Percentiles rank a stretch among this genome's conserved stretches.
Conservation (phyloP, 1,140 invertebrate genomes). For the Atopsyche davidsoni region DNA sequence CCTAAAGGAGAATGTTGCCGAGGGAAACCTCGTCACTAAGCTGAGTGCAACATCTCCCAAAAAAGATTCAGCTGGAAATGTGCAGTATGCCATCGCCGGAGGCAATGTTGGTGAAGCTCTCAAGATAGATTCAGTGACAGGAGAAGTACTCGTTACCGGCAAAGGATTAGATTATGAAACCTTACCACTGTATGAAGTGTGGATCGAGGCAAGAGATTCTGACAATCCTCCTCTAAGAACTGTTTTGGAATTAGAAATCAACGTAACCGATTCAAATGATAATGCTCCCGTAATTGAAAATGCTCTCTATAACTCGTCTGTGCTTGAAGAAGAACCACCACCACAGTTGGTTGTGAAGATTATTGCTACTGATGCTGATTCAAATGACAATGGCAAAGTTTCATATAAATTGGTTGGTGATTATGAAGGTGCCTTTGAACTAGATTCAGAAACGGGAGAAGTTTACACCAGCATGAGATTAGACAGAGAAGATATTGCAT, state of each 20-base stretch:
- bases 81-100: constrained; percentile 81
- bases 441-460: constrained; percentile 74
- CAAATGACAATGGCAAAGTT: constrained; percentile 78
- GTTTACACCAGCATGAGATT: constrained; percentile 79
- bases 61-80: constrained; percentile 56
- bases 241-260: constrained; percentile 70
- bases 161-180: constrained; percentile 85
- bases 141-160: constrained; percentile 70
- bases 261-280: constrained; percentile 88
- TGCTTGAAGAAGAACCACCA: constrained; percentile 80
- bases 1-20: constrained; percentile 70
- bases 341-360: constrained; percentile 72
- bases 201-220: constrained; percentile 86
- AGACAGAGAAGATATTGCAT: constrained; percentile 81
- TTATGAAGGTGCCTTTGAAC: constrained; percentile 71
- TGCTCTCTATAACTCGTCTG: constrained; percentile 73
- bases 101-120: constrained; percentile 85
- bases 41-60: constrained; percentile 69
- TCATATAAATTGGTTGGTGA: constrained; percentile 71
- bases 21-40: constrained; percentile 66
- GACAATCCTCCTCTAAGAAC: constrained; percentile 73
- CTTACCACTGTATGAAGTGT: constrained; percentile 77
- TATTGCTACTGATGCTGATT: constrained; percentile 79
- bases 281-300: constrained; percentile 79
- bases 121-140: constrained; percentile 69